Percentiles rank a stretch among this genome's conserved stretches.
Evolutionary conservation across 2,797 vertebrate genomes (phyloP).

Genomic region (Syngnathus rostellatus): DNA sequence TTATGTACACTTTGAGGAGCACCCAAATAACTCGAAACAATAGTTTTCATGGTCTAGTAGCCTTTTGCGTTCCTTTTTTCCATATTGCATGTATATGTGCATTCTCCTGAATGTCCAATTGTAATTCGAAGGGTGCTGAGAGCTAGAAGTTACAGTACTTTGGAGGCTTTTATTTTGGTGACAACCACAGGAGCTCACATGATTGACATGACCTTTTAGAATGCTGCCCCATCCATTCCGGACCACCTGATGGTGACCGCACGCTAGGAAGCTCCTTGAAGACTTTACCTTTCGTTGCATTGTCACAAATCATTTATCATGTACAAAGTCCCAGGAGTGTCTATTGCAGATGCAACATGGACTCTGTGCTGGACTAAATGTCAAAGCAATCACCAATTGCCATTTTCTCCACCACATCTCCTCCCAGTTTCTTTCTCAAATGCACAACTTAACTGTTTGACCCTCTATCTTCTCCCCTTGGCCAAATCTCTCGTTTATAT

Average conservation of each 20-base stretch:
- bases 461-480: neutral
- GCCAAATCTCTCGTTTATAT: neutral
- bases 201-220: conserved; percentile 3
- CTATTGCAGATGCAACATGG: neutral
- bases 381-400: neutral
- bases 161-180: neutral
- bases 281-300: neutral
- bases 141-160: neutral
- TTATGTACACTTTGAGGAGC: no score
- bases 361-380: neutral
- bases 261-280: neutral
- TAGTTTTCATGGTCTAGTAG: no score
- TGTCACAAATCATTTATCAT: neutral
- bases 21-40: no score
- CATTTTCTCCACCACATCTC: neutral
- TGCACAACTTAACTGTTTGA: neutral
- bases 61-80: no score
- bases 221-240: neutral
- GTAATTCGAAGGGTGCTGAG: neutral
- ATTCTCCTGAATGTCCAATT: neutral
- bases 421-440: neutral
- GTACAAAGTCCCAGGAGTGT: neutral
- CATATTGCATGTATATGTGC: neutral
- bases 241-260: neutral
- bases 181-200: neutral